Evolutionary conservation across 2,797 vertebrate species (phyloP), one percentile per base, ranked within the genome.

Genomic region (Spinus olivaceus): DNA sequence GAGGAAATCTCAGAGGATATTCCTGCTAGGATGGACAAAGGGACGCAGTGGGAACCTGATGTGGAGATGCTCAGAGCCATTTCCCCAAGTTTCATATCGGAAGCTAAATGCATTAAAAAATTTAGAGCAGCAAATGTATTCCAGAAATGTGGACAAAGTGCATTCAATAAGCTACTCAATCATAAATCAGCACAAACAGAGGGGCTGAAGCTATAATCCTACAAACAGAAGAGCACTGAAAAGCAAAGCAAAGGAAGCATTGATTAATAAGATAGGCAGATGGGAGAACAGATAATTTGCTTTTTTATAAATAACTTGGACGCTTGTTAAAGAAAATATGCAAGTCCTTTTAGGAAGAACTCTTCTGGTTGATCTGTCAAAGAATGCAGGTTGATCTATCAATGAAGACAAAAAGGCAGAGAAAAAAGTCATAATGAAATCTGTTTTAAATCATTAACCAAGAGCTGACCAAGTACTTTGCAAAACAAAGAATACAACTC

Each of bases 1-100:
- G 35, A 86, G 72, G 85, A 94, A 91, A 46, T 86, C 85, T 95
- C 95, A 49, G 59, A 94, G 93, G 78, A 69, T 65, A 80, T 57
- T 81, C 50, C 42, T 46, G 35, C 28, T 30, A 79, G 64, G 86
- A 77, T 65, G 90, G 86, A 86, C 22, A 78, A 88, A 72, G 27
- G 46, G 39, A 77, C 2, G 33, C 87, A 78, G 37, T 3, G 42
- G 54, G 59, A 86, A 82, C 30, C 37, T 82, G 69, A 64, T 30
- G 56, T 56, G 63, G 46, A 88, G 35, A 89, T 53, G 73, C 50
- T 89, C 46, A 39, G 80, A 92, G 66, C 28, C 17, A 80, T 86
- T 94, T 80, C 57, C 32, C 41, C 60, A 70, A 56, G 33, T 50
- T 72, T 83, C 69, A 44, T 73, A 54, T 32, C 27, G 63, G 59